Evolutionary conservation across 2,888 invertebrate species (phyloP).

Genomic region (Sesamia inferens): DNA sequence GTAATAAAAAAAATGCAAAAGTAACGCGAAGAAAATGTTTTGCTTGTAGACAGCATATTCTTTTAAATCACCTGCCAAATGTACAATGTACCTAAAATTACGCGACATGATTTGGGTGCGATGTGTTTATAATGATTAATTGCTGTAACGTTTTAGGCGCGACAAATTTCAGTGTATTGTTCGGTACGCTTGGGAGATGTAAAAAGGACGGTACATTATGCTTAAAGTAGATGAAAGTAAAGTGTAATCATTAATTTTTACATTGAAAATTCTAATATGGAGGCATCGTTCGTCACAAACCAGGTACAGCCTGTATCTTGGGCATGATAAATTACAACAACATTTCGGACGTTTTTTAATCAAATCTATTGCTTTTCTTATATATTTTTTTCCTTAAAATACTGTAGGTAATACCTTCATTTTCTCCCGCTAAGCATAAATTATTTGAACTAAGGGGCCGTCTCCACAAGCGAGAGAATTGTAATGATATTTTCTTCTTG

Average conservation of each 20-base stretch:
- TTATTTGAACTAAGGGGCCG: too few relatives aligned
- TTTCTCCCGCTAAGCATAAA: not conserved
- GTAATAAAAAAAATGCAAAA: too few relatives aligned
- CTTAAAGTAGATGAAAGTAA: not conserved
- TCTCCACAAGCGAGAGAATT: too few relatives aligned
- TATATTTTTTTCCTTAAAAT: not conserved
- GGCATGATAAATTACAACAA: too few relatives aligned
- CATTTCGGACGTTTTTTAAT: not conserved
- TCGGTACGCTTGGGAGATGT: not conserved
- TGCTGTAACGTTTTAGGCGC: not conserved
- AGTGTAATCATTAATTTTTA: too few relatives aligned
- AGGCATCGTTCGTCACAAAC: too few relatives aligned
- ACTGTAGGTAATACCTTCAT: not conserved
- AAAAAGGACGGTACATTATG: not conserved
- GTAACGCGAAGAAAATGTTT: too few relatives aligned
- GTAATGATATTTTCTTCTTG: too few relatives aligned
- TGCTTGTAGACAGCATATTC: not conserved
- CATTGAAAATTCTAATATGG: too few relatives aligned
- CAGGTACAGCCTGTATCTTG: too few relatives aligned
- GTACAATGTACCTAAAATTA: too few relatives aligned
- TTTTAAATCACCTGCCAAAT: slow-evolving; percentile 11
- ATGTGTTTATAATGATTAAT: not conserved
- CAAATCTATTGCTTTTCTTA: not conserved
- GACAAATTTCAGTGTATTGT: not conserved
- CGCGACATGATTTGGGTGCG: not conserved